These are phyloP conservation scores for Hippoglossus hippoglossus DNA, from an alignment of 2,797 vertebrate genomes.

Conservation along the genomic window DNA sequence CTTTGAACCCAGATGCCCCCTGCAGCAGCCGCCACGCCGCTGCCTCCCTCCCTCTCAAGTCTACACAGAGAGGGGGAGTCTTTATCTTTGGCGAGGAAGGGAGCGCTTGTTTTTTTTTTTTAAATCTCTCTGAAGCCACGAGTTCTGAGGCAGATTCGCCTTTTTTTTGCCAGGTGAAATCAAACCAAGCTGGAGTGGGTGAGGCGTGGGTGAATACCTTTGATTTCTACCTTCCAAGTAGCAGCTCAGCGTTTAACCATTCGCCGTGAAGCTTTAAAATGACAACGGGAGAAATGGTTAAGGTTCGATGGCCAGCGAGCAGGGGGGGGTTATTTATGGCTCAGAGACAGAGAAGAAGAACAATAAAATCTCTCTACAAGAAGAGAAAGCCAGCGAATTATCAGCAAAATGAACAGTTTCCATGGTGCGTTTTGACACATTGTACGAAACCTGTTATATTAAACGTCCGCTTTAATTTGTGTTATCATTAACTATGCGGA, in stretches of 20 bases:
- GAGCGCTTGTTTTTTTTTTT: slow-evolving; percentile 1
- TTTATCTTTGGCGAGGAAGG: slow-evolving; percentile 45
- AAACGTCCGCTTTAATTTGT: slow-evolving; percentile 51
- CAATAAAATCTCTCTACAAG: slow-evolving; percentile 44
- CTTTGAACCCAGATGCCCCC: slow-evolving; percentile 47
- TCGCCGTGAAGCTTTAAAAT: slow-evolving; percentile 23
- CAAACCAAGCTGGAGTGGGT: slow-evolving; percentile 50
- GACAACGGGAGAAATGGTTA: slow-evolving; percentile 27
- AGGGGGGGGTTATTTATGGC: slow-evolving; percentile 37
- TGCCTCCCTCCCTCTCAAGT: slow-evolving; percentile 35
- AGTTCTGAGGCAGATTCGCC: slow-evolving; percentile 29
- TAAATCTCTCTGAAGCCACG: slow-evolving; percentile 9
- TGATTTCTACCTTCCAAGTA: slow-evolving; percentile 32
- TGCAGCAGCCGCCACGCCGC: slow-evolving; percentile 17
- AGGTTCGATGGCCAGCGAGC: slow-evolving; percentile 34
- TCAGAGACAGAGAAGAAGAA: slow-evolving; percentile 23
- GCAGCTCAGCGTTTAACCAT: slow-evolving; percentile 10
- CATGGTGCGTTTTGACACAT: slow-evolving; percentile 34
- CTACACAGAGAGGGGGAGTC: slow-evolving; percentile 22
- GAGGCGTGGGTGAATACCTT: slow-evolving; percentile 33
- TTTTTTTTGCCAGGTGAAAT: slow-evolving; percentile 55
- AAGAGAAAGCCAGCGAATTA: slow-evolving; percentile 27
- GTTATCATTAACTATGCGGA: slow-evolving; percentile 40
- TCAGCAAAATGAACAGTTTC: slow-evolving; percentile 35
- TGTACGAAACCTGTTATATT: slow-evolving; percentile 36